Base-by-base conservation (phyloP, 2,113 vertebrate species). In the Vimba vimba region DNA sequence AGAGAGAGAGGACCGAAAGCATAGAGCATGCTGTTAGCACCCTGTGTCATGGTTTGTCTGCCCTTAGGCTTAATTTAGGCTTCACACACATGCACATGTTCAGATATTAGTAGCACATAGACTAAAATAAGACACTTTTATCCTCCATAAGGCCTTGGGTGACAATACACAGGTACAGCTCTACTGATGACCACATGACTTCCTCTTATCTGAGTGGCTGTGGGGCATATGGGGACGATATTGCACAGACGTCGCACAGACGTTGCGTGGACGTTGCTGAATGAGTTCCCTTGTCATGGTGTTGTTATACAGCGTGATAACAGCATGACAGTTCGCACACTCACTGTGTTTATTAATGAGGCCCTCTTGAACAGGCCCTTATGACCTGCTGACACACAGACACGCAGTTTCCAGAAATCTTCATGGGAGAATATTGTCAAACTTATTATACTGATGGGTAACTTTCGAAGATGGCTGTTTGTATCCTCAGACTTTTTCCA, bases 291-390 rank as follows among this genome's bases (percentile, higher is more conserved):
- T 86, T 39, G 75, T 69, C 74, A 36, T 77, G n/a, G 82, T 74
- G 89, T 86, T 82, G 86, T 86, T 84, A 89, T 86, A 89, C 89
- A 88, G 89, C 73, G 89, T 88, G 89, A 89, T 89, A 82, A 74
- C 89, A 89, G 86, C 77, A 83, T 82, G 89, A 52, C 87, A 86
- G 85, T 86, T 88, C 87, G 64, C 82, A 64, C 85, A 78, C 85
- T 89, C 85, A 64, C 89, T 82, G 87, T 89, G 89, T 88, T 88
- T 88, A 85, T 88, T 89, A 89, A 89, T 89, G 87, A 89, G 87
- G 82, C 36, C 81, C 80, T 81, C 55, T 88, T 82, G 55, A 86
- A 86, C 85, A 50, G 86, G 83, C 82, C 88, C 88, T 89, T 73
- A 69, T 88, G 89, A 89, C 89, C 89, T 86, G 83, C 89, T 88